Percentiles rank a stretch among this genome's conserved stretches.
Conservation (phyloP, 2,797 vertebrate species). For the Rallus crepitans region DNA sequence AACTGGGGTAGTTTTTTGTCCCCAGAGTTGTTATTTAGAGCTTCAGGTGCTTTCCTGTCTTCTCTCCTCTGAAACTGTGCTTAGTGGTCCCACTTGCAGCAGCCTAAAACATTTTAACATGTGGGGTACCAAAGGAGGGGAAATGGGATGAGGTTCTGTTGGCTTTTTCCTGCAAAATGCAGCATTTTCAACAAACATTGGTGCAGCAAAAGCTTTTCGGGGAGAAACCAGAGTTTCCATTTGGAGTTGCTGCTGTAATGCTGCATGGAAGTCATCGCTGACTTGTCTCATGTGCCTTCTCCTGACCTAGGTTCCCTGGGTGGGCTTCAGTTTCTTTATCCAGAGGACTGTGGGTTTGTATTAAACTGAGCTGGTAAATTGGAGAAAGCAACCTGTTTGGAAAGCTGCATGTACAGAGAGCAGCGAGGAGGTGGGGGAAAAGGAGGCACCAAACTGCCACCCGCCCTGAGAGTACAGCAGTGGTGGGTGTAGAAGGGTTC, state of each 20-base stretch:
- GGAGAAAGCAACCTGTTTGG: background rate
- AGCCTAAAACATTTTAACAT: background rate
- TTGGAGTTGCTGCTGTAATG: background rate
- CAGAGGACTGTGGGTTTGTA: background rate
- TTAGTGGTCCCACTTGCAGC: background rate
- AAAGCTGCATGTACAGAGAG: background rate
- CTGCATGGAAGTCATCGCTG: background rate
- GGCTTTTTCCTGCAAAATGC: background rate
- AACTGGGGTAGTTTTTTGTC: background rate
- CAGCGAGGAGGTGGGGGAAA: background rate
- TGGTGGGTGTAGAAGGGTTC: background rate
- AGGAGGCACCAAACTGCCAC: background rate
- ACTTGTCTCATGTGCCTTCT: fast-evolving
- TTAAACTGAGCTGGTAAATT: background rate
- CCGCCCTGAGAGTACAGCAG: fast-evolving
- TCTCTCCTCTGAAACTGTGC: background rate
- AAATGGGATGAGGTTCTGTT: background rate
- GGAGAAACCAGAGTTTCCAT: background rate
- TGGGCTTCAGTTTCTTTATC: background rate
- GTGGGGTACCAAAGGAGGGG: fast-evolving
- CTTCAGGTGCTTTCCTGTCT: background rate
- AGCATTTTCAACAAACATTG: background rate
- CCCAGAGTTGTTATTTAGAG: background rate
- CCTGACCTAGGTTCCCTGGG: background rate
- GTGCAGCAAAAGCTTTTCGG: background rate